Conservation (phyloP, 2,113 vertebrate species). For the Hyperopisus bebe region DNA sequence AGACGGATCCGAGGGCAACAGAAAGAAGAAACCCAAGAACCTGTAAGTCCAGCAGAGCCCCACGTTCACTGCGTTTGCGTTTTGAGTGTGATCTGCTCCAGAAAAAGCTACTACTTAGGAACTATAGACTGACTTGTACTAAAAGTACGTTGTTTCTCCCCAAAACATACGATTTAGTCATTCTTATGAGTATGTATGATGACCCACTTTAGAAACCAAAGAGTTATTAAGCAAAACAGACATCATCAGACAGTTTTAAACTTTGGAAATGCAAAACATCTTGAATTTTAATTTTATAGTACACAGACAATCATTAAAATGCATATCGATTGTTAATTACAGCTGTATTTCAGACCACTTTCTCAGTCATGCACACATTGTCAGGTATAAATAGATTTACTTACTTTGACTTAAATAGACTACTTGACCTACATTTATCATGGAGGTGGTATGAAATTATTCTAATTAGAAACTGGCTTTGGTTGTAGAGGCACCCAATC, state of each 20-base stretch:
- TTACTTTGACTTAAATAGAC: background rate
- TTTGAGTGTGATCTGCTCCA: background rate
- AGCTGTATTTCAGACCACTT: background rate
- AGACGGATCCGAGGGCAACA: constrained; percentile 44
- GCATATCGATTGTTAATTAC: background rate
- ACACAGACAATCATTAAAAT: background rate
- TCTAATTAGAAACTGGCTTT: background rate
- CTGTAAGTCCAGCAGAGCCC: constrained; percentile 63
- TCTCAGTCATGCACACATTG: background rate
- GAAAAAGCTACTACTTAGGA: background rate
- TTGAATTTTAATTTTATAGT: background rate
- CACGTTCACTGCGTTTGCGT: background rate
- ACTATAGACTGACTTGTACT: background rate
- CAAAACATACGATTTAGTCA: background rate
- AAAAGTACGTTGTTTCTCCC: background rate
- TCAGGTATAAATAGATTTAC: background rate
- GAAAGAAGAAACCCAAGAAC: constrained; percentile 68
- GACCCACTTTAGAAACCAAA: background rate
- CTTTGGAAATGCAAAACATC: constrained; percentile 2
- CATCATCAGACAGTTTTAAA: background rate
- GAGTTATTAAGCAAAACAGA: background rate
- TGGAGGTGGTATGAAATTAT: constrained; percentile 9
- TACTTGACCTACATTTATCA: constrained; percentile 6
- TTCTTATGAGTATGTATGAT: background rate
- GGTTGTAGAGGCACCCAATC: background rate